A percentile compares a stretch with the other conserved stretches of the same genome.
Evolutionary conservation across 2,113 vertebrate species (phyloP).

Genomic region (Oncorhynchus gorbuscha): DNA sequence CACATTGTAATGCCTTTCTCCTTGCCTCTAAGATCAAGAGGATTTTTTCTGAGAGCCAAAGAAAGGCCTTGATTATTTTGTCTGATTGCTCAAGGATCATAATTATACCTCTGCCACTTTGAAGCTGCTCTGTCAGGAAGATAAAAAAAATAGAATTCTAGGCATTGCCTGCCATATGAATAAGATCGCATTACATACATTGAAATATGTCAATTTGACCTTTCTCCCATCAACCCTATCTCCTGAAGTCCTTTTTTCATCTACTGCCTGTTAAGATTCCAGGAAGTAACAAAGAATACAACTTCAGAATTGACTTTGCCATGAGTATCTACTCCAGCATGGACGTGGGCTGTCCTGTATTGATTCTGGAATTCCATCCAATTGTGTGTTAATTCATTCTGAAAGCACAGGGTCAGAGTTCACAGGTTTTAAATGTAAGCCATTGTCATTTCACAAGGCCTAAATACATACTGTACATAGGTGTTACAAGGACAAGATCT

Average conservation of each 20-base stretch:
- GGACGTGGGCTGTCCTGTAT: background rate
- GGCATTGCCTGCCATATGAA: background rate
- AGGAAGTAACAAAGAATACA: constrained; percentile 2
- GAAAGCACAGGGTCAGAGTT: constrained; percentile 19
- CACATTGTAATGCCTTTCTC: constrained; percentile 4
- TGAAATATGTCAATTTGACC: background rate
- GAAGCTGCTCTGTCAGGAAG: background rate
- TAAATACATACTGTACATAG: background rate
- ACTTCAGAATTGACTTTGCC: background rate
- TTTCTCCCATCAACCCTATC: background rate
- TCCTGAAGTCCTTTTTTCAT: background rate
- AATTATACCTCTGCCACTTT: background rate
- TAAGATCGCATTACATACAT: background rate
- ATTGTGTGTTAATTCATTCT: constrained; percentile 23
- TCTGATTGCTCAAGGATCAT: background rate
- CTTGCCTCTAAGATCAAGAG: constrained; percentile 9
- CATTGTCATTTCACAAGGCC: background rate
- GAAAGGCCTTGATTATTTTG: background rate
- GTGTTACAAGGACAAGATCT: constrained; percentile 19
- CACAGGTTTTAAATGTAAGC: constrained; percentile 9
- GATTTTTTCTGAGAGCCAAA: background rate
- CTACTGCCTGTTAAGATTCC: background rate
- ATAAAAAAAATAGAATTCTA: background rate
- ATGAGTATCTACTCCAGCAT: background rate
- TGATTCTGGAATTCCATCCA: constrained; percentile 5